A percentile compares a stretch with the other conserved stretches of the same genome.
phyloP scores from a whole-genome alignment of 2,797 vertebrate species.

The Darevskia mixta region DNA sequence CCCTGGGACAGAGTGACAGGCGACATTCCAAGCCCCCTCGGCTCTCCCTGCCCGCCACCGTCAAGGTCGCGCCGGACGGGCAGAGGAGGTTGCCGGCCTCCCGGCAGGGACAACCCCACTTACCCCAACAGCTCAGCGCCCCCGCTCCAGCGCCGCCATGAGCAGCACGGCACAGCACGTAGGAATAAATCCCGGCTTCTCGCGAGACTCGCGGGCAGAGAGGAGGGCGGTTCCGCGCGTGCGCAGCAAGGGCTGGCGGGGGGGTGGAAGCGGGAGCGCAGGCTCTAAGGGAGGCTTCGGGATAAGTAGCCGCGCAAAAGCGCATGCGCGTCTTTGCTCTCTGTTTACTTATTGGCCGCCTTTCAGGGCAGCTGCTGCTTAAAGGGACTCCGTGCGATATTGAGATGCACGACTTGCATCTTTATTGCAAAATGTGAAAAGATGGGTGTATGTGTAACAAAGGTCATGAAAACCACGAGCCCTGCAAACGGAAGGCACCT shows the following conservation, averaged over 20 bases:
- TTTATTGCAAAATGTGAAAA: no score
- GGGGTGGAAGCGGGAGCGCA: background rate
- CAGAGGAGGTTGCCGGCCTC: background rate
- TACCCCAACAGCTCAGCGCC: slow-evolving; percentile 99
- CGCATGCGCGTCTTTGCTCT: slow-evolving; percentile 2
- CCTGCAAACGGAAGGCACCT: no score
- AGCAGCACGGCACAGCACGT: slow-evolving; percentile 99
- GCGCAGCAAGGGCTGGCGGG: background rate
- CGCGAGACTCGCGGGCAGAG: slow-evolving; percentile 85
- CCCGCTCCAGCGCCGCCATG: slow-evolving; percentile 99
- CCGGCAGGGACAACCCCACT: slow-evolving; percentile 78
- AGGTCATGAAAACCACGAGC: no score
- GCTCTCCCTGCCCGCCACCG: background rate
- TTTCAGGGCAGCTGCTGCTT: background rate
- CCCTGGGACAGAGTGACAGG: background rate
- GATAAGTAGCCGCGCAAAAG: background rate
- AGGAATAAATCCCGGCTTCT: slow-evolving; percentile 88
- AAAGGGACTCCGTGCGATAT: no score
- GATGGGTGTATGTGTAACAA: no score
- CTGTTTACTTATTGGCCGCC: no score
- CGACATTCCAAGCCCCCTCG: accelerated
- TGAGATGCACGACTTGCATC: no score
- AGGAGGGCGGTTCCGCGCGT: background rate
- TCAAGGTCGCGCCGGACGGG: background rate
- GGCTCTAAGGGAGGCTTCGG: background rate